Evolutionary conservation across 2,888 invertebrate species (phyloP), one percentile per base, ranked within the genome.

Genomic region (Malachius bipustulatus): DNA sequence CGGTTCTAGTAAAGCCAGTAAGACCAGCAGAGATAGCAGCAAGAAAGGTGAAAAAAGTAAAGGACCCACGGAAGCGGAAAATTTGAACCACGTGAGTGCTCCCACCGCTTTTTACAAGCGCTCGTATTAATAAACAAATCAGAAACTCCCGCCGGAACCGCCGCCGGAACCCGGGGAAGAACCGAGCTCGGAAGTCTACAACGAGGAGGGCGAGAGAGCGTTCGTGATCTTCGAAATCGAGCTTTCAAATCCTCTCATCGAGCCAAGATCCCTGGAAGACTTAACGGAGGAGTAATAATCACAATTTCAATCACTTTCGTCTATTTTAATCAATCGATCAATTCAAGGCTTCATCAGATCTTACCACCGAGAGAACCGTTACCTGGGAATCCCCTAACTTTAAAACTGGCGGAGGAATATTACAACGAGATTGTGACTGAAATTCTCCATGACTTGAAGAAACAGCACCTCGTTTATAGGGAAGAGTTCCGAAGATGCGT

Each of bases 221-320:
- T 61, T 63, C 40, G 46, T 63, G 14, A 41, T 63, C 11, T 37
- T 61, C 2, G 61, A 63, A 48, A 46, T 63, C 8, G 60, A 59
- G 43, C 41, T 63, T 12, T 42, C 51, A 15, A 47, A 50, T 26
- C 54, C 62, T 1, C 36, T 63, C 4, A 40, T 43, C 11, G 44
- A 47, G 14, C 46, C 47, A 39, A 41, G 48, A 38, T 37, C 51
- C 9, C 19, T 59, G 3, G 57, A 60, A 41, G 59, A 62, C 40
- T 33, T 62, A 11, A 44, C 49, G 4, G 32, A 46, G 8, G 45
- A 50, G 51, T 53, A 47, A 8, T n/a, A n/a, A n/a, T n/a, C n/a
- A n/a, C n/a, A n/a, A n/a, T n/a, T n/a, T n/a, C n/a, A n/a, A n/a
- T n/a, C n/a, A n/a, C n/a, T n/a, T n/a, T n/a, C n/a, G n/a, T n/a